Conservation (phyloP, 2,888 invertebrate genomes). For the Rhagium mordax region DNA sequence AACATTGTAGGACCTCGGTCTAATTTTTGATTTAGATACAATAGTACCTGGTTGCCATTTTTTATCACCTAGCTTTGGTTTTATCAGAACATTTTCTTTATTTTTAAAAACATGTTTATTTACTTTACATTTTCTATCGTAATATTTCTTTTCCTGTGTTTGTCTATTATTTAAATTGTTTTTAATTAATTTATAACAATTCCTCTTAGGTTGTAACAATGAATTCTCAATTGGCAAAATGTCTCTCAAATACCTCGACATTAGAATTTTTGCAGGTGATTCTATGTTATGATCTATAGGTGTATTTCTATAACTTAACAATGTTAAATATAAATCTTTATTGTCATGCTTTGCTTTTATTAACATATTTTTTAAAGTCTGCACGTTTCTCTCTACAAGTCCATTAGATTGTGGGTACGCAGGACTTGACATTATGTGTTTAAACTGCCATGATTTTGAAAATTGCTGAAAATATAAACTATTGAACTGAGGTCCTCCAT, state of each 20-base stretch:
- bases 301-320: conserved; percentile 43
- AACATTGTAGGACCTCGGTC: conserved; percentile 18
- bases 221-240: not conserved
- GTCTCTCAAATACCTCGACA: conserved; percentile 47
- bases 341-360: conserved; percentile 37
- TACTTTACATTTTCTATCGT: not conserved
- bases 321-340: conserved; percentile 47
- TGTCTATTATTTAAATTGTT: not conserved
- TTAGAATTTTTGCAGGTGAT: conserved; percentile 47
- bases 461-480: conserved; percentile 19
- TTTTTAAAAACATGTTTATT: not conserved
- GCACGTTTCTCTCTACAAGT: conserved; percentile 38
- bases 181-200: not conserved
- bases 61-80: not conserved
- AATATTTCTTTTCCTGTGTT: not conserved
- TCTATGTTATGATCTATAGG: conserved; percentile 43
- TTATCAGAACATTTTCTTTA: not conserved
- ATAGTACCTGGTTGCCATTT: not conserved
- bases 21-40: not conserved
- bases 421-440: not conserved
- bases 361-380: conserved; percentile 45
- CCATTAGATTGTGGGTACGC: conserved; percentile 8
- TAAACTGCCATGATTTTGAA: not conserved
- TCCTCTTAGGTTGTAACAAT: not conserved
- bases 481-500: conserved; percentile 15